Conservation (phyloP, 1,140 invertebrate species). For the Sinonovacula constricta region DNA sequence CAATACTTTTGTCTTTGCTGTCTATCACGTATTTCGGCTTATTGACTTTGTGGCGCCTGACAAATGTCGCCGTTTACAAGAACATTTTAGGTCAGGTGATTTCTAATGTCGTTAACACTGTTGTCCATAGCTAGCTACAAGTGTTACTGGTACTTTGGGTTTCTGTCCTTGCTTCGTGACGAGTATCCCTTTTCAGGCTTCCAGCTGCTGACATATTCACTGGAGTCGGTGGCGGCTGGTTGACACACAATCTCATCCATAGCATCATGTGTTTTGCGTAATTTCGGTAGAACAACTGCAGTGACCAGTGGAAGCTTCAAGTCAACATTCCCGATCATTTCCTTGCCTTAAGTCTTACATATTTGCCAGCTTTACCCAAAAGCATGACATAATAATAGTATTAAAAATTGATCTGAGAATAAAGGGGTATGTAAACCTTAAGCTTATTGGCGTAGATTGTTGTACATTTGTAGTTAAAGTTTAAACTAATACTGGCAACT, state of each 20-base stretch:
- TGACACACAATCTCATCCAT: constrained; percentile 39
- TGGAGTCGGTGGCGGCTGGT: constrained; percentile 47
- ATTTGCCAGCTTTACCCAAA: constrained; percentile 40
- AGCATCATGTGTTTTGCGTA: constrained; percentile 29
- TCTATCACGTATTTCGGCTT: constrained; percentile 1
- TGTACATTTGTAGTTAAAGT: too few species aligned
- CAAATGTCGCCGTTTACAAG: neutral
- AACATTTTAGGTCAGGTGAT: neutral
- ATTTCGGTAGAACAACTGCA: constrained; percentile 40
- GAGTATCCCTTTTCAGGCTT: constrained; percentile 2
- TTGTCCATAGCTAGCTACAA: neutral
- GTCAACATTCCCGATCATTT: constrained; percentile 36
- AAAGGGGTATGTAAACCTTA: too few species aligned
- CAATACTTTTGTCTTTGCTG: constrained; percentile 18
- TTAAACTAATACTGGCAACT: too few species aligned
- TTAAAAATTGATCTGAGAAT: too few species aligned
- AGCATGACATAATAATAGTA: too few species aligned
- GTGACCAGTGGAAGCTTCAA: constrained; percentile 42
- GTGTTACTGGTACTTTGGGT: neutral
- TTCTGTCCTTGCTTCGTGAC: neutral
- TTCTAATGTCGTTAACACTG: neutral
- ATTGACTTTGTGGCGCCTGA: neutral
- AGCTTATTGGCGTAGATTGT: too few species aligned
- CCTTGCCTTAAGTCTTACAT: constrained; percentile 44
- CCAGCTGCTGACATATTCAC: constrained; percentile 17